Evolutionary conservation across 2,113 vertebrate species (phyloP).

Genomic region (Neomonachus schauinslandi): DNA sequence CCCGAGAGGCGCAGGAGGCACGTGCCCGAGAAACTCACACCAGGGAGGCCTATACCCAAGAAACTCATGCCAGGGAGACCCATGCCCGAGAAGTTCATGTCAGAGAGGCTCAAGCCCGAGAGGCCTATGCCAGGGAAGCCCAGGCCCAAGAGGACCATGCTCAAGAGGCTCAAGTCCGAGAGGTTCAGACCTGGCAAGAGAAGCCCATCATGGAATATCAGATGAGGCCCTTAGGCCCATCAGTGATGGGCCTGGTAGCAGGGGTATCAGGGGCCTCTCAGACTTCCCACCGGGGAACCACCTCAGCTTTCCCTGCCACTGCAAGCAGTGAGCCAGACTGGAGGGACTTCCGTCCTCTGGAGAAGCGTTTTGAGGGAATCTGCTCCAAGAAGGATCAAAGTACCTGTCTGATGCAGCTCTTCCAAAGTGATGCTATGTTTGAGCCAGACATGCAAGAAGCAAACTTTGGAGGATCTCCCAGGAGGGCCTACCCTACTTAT

Average conservation of each 20-base stretch:
- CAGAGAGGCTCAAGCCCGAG: not conserved
- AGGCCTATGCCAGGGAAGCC: not conserved
- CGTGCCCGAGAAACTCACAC: constrained; percentile 8
- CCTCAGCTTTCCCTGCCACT: constrained; percentile 62
- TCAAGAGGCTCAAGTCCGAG: constrained; percentile 40
- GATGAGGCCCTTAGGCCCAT: constrained; percentile 74
- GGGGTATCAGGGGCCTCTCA: constrained; percentile 59
- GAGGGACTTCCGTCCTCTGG: constrained; percentile 84
- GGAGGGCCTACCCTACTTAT: constrained; percentile 78
- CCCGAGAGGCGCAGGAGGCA: constrained; percentile 42
- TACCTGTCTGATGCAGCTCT: constrained; percentile 82
- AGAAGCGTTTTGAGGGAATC: constrained; percentile 77
- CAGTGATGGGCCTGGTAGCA: constrained; percentile 68
- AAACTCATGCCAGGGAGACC: constrained; percentile 17
- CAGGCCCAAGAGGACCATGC: not conserved
- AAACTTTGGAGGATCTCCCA: constrained; percentile 75
- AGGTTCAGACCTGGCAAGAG: constrained; percentile 57
- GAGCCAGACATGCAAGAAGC: constrained; percentile 77
- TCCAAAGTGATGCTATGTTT: constrained; percentile 73
- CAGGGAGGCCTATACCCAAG: not conserved
- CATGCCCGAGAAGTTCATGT: not conserved
- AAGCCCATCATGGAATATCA: constrained; percentile 83
- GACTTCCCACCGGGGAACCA: constrained; percentile 63
- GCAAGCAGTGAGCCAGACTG: constrained; percentile 82
- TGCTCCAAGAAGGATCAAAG: constrained; percentile 80